phyloP scores from a whole-genome alignment of 2,797 vertebrate species.

The Craterocephalus amniculus region DNA sequence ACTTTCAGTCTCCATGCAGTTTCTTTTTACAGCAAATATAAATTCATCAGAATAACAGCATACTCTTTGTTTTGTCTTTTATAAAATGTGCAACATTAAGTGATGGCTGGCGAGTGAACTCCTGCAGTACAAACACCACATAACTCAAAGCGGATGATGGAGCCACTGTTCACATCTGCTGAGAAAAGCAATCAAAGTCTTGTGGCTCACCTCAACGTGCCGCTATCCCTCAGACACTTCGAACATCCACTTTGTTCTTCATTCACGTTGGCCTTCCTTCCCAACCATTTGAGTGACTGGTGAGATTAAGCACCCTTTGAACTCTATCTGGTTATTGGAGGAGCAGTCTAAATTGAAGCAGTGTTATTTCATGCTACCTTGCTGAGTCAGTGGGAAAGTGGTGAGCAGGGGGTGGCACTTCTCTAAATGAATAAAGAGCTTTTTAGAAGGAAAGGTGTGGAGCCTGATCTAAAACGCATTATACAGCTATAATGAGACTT shows the following conservation, averaged over 20 bases:
- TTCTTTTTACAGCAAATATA: background rate
- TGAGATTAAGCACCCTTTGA: constrained; percentile 81
- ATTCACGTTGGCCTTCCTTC: constrained; percentile 51
- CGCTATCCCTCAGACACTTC: constrained; percentile 39
- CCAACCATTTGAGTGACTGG: constrained; percentile 73
- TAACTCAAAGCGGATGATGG: constrained; percentile 2
- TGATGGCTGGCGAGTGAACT: constrained; percentile 3
- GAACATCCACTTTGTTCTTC: constrained; percentile 63
- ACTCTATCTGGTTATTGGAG: constrained; percentile 79
- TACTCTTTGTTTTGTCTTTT: constrained; percentile 11
- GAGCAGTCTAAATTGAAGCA: constrained; percentile 78
- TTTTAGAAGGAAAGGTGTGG: constrained; percentile 62
- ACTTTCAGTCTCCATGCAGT: background rate
- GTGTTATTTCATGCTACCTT: constrained; percentile 76
- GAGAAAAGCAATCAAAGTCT: constrained; percentile 50
- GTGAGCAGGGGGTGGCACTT: constrained; percentile 58
- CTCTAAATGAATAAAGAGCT: constrained; percentile 79
- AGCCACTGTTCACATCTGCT: constrained; percentile 9
- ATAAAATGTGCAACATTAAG: background rate
- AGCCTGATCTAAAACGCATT: constrained; percentile 71
- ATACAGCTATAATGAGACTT: constrained; percentile 79
- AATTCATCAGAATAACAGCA: background rate
- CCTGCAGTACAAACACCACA: constrained; percentile 3
- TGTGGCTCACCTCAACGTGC: constrained; percentile 24
- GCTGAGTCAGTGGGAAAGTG: constrained; percentile 81